These are phyloP conservation scores for Leucophenga montana DNA, from an alignment of 2,888 invertebrate species.

Conservation along the genomic window DNA sequence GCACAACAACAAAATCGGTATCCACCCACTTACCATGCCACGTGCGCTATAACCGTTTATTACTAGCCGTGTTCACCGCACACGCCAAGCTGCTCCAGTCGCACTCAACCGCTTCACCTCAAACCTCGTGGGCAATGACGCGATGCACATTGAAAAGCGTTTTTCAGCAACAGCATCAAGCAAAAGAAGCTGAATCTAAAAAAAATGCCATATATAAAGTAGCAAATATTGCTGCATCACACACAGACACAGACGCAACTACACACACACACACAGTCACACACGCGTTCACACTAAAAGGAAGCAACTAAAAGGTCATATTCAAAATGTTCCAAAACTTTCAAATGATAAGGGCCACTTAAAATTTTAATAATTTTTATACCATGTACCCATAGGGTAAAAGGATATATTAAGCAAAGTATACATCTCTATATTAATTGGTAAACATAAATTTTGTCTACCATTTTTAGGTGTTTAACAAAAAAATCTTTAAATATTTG, in stretches of 20 bases:
- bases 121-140: neutral
- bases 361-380: no score
- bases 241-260: conserved; percentile 35
- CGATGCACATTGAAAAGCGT: conserved; percentile 4
- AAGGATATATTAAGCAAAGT: no score
- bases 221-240: conserved; percentile 18
- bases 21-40: neutral
- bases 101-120: neutral
- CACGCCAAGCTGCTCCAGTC: neutral
- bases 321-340: no score
- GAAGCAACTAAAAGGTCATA: no score
- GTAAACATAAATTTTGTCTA: no score
- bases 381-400: no score
- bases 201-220: neutral
- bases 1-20: neutral
- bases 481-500: no score
- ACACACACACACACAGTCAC: neutral
- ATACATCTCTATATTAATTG: no score
- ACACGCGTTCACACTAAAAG: neutral
- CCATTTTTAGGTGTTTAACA: no score
- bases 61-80: conserved; percentile 11
- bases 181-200: neutral
- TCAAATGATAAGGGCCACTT: no score
- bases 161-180: neutral
- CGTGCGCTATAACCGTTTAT: neutral